Base-by-base conservation (phyloP, 2,888 invertebrate genomes). In the Dolichomitus sp. region DNA sequence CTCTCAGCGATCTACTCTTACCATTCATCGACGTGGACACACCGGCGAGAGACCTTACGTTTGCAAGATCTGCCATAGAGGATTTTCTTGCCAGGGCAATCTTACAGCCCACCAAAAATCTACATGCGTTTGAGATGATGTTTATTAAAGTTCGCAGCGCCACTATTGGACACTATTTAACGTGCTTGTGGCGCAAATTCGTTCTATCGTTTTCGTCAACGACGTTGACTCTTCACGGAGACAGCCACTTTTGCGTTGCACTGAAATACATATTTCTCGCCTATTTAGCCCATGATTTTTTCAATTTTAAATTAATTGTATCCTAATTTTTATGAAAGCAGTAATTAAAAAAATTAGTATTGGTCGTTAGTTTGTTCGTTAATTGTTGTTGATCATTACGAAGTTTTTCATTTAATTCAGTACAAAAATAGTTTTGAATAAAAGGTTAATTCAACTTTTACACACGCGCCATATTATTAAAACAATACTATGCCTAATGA, bases 1-100 rank as follows among this genome's bases (percentile, higher is more conserved):
- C 87, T 94, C 95, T 0, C 95, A 95, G 86, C 93, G 94, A 27
- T 94, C 95, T 4, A 94, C 94, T 1, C 90, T 95, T 9, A 95
- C 94, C 4, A 94, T 95, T 70, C 95, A 95, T 85, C 92, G 93
- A 81, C 91, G 94, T 5, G 93, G 94, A 5, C 94, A 94, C 85
- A 94, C 94, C 1, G 94, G 94, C 0, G 94, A 94, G 77, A 86
- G 94, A 77, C 94, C 94, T 0, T 94, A 94, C 85, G 92, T 92
- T 4, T 94, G 94, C 82, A 91, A 92, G 81, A 91, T 93, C 33
- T 94, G 94, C 84, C 89, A 93, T 27, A 93, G 93, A 27, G 93
- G 93, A 9, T 94, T 94, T 86, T 93, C 94, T 14, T 94, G 94
- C 74, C 93, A 93, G 84, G 94, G 94, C 2, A 94, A 94, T 76